Percentiles rank a stretch among this genome's conserved stretches.
These are phyloP conservation scores for Rafetus swinhoei DNA, from an alignment of 2,113 vertebrate species.

Conservation along the genomic window DNA sequence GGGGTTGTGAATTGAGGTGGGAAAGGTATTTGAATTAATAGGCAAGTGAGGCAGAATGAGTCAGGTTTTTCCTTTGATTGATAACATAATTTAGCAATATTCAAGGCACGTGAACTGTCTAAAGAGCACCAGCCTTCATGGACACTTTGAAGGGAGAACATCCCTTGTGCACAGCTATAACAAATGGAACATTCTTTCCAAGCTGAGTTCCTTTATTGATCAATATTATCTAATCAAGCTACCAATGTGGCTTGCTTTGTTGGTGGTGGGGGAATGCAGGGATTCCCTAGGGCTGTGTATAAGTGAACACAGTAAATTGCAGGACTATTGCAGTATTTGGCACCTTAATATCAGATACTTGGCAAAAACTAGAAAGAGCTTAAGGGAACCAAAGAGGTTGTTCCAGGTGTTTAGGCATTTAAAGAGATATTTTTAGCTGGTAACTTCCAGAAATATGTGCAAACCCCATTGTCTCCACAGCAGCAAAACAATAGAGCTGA, in stretches of 20 bases:
- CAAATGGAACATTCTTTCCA: neutral
- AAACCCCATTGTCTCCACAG: neutral
- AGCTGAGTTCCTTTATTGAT: neutral
- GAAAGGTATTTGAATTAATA: conserved; percentile 39
- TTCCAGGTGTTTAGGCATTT: neutral
- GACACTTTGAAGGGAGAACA: neutral
- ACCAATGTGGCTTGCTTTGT: neutral
- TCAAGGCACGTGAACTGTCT: neutral
- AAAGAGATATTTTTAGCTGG: neutral
- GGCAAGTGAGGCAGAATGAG: neutral
- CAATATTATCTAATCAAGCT: neutral
- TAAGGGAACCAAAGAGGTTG: neutral
- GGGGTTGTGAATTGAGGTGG: conserved; percentile 22
- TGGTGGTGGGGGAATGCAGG: accelerated
- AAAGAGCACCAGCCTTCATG: neutral
- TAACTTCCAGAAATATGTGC: neutral
- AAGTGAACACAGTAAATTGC: neutral
- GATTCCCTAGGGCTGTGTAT: neutral
- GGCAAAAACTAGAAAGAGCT: neutral
- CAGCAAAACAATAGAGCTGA: neutral
- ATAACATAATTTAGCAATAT: neutral
- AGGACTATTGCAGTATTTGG: neutral
- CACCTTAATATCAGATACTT: neutral
- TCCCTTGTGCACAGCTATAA: neutral
- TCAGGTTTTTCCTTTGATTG: neutral